Evolutionary conservation across 2,888 invertebrate species (phyloP), one percentile per base, ranked within the genome.

Genomic region (Phoenoteleia sp.): DNA sequence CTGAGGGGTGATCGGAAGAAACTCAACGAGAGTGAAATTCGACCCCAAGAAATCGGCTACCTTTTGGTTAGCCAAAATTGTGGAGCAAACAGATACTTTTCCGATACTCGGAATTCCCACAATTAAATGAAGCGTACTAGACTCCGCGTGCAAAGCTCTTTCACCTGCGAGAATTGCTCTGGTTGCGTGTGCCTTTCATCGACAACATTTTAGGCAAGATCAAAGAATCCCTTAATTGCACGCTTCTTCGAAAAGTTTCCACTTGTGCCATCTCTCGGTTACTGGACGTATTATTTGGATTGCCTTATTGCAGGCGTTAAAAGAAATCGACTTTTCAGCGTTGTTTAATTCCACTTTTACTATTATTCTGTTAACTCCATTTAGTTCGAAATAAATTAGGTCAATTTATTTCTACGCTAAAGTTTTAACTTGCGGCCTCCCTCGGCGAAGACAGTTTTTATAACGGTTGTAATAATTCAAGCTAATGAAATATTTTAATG

Each of bases 41-140:
- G 49, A 81, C 81, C 81, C 77, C 75, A 86, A 84, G 79, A 84
- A 81, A 81, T 72, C 72, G 82, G 66, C 81, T 66, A 77, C 71
- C 81, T 84, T 82, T 85, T 54, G 86, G 84, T 86, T 84, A 67
- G 84, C 74, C 82, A 64, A 86, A 87, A 86, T 88, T 86, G 83
- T 74, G 60, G 39, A 81, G 77, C 72, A 64, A 74, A 54, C 75
- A 36, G 62, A 76, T 83, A 86, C 86, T 88, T 87, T 87, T 88
- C 81, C 86, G 67, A 88, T 81, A 87, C 82, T 86, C 86, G 83
- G 84, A 84, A 93, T 93, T 91, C 92, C 91, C 90, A 90, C 90
- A 89, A 91, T 93, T 92, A 91, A 93, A 93, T 93, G 93, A 92
- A 91, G 89, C 92, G 90, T 90, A 88, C 88, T 87, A 74, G 81